These are phyloP conservation scores for Drosophila peninsularis DNA, from an alignment of 2,888 invertebrate genomes.

Conservation along the genomic window DNA sequence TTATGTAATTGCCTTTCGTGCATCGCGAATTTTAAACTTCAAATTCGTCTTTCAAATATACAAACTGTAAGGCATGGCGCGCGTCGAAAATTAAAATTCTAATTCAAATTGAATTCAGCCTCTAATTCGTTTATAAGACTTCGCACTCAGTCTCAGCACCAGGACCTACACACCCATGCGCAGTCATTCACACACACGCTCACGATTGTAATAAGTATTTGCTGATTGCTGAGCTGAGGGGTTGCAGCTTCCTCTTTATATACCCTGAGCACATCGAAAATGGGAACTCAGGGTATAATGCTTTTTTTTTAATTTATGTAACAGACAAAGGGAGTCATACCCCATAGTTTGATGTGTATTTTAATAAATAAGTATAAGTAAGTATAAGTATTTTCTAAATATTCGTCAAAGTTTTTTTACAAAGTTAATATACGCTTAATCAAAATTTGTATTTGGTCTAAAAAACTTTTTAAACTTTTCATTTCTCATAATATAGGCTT, in stretches of 20 bases:
- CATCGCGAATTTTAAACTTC: conserved; percentile 1
- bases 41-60: conserved; percentile 21
- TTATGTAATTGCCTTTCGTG: conserved; percentile 64
- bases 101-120: conserved; percentile 58
- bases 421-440: too few relatives aligned
- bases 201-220: conserved; percentile 16
- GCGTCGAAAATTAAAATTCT: conserved; percentile 46
- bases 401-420: too few relatives aligned
- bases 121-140: conserved; percentile 54
- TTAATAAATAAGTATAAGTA: too few relatives aligned
- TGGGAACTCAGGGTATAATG: too few relatives aligned
- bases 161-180: background rate
- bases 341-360: too few relatives aligned
- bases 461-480: too few relatives aligned
- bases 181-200: background rate
- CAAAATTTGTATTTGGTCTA: too few relatives aligned
- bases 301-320: too few relatives aligned
- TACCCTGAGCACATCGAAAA: too few relatives aligned
- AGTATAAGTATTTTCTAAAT: too few relatives aligned
- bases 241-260: conserved; percentile 15
- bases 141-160: conserved; percentile 8
- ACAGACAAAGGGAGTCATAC: too few relatives aligned
- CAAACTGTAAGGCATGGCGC: conserved; percentile 13
- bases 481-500: too few relatives aligned
- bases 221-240: conserved; percentile 10